Conservation (phyloP, 2,113 vertebrate genomes). For the Neotragus pygmaeus region DNA sequence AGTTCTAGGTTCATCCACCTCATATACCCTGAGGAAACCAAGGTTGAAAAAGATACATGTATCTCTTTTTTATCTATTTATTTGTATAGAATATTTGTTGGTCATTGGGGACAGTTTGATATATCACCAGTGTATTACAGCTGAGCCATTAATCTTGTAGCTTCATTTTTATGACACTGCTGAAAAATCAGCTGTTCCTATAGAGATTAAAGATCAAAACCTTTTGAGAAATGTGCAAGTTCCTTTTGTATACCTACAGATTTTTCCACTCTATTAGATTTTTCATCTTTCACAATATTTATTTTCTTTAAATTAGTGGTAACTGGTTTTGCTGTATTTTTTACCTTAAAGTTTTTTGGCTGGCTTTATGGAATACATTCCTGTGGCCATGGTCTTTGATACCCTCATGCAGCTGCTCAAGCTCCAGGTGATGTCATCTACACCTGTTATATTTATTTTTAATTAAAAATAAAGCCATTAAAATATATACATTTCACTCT, state of each 20-base stretch:
- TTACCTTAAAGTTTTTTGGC: constrained; percentile 83
- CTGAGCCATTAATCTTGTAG: constrained; percentile 78
- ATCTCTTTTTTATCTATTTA: neutral
- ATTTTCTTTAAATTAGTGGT: constrained; percentile 86
- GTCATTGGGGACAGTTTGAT: constrained; percentile 6
- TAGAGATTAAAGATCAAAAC: constrained; percentile 73
- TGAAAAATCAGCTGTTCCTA: constrained; percentile 65
- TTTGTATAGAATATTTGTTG: constrained; percentile 73
- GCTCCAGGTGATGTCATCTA: accelerated
- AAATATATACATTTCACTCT: neutral
- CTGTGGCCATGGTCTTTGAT: constrained; percentile 83
- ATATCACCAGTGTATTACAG: constrained; percentile 55
- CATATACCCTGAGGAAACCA: neutral
- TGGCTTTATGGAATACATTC: constrained; percentile 90
- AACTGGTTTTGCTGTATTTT: constrained; percentile 88
- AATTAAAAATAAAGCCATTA: neutral
- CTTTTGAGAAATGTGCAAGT: constrained; percentile 85
- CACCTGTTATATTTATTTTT: neutral
- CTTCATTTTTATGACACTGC: constrained; percentile 61
- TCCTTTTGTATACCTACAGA: constrained; percentile 89
- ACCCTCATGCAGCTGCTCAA: accelerated
- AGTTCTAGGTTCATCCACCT: neutral
- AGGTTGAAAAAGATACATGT: neutral
- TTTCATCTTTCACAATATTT: constrained; percentile 88
- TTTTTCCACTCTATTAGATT: constrained; percentile 87